phyloP scores from a whole-genome alignment of 2,888 invertebrate genomes.

The Julus scandinavius region DNA sequence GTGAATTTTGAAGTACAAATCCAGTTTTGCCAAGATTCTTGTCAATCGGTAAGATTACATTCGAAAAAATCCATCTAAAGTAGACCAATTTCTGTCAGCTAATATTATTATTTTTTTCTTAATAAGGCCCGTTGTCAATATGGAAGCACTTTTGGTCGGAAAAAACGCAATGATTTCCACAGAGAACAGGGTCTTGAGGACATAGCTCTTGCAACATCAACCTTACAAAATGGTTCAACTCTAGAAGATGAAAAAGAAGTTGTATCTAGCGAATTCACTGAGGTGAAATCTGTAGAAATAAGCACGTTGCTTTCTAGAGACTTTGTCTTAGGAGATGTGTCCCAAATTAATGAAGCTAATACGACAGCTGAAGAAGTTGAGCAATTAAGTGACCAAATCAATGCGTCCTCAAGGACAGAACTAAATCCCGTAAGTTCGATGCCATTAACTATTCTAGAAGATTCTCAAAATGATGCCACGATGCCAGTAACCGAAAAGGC shows the following conservation, averaged over 20 bases:
- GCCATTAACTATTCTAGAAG: slow-evolving; percentile 1
- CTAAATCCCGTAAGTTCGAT: neutral
- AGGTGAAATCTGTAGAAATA: slow-evolving; percentile 12
- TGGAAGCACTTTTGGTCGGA: slow-evolving; percentile 65
- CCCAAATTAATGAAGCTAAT: slow-evolving; percentile 6
- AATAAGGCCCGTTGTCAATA: slow-evolving; percentile 64
- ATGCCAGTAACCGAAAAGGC: neutral
- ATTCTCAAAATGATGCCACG: neutral
- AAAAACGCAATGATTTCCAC: slow-evolving; percentile 59
- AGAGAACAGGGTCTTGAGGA: neutral
- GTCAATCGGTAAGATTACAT: slow-evolving; percentile 65
- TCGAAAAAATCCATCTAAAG: neutral
- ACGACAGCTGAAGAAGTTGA: slow-evolving; percentile 8
- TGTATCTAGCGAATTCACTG: neutral
- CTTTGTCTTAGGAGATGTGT: slow-evolving; percentile 10
- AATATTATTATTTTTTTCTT: slow-evolving; percentile 52
- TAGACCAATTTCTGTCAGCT: neutral
- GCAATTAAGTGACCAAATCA: slow-evolving; percentile 10
- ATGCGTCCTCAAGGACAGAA: neutral
- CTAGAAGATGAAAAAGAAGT: neutral
- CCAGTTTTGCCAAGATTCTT: slow-evolving; percentile 67
- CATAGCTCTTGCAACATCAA: neutral
- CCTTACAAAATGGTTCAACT: neutral
- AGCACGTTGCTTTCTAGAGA: slow-evolving; percentile 17
- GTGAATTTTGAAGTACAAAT: slow-evolving; percentile 69